These are phyloP conservation scores for Atethmia centrago DNA, from an alignment of 2,888 invertebrate species.

Conservation along the genomic window DNA sequence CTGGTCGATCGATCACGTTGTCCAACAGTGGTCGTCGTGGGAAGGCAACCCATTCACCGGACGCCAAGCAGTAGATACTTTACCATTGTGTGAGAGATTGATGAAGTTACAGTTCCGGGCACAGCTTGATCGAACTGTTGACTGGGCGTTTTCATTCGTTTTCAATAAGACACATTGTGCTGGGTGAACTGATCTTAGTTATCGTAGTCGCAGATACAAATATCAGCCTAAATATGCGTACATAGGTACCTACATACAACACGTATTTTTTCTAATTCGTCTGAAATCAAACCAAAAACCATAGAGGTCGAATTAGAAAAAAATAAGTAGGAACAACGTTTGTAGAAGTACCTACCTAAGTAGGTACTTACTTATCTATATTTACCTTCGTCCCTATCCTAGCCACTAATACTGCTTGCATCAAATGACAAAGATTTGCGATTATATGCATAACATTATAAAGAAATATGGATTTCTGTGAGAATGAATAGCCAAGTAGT, in stretches of 20 bases:
- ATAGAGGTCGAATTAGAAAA: not conserved
- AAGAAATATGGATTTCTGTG: not conserved
- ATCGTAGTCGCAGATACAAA: not conserved
- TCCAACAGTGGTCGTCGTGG: conserved; percentile 51
- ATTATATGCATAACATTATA: not conserved
- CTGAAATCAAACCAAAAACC: too few relatives aligned
- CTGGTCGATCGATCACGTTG: conserved; percentile 55
- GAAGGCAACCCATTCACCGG: conserved; percentile 46
- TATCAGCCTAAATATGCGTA: not conserved
- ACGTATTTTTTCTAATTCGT: too few relatives aligned
- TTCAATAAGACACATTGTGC: conserved; percentile 1
- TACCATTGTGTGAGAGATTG: conserved; percentile 51
- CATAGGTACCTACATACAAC: too few relatives aligned
- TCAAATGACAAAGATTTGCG: not conserved
- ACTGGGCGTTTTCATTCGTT: conserved; percentile 22
- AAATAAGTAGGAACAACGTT: not conserved
- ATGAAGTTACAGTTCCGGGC: conserved; percentile 49
- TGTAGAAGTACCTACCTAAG: too few relatives aligned
- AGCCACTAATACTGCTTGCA: not conserved
- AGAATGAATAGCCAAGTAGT: not conserved
- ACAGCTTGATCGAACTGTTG: conserved; percentile 11
- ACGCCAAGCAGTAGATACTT: conserved; percentile 1
- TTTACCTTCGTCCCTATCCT: too few relatives aligned
- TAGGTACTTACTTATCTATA: too few relatives aligned
- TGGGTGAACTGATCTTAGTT: not conserved